Conservation (phyloP, 2,888 invertebrate genomes). For the Meiosimyza platycephala region DNA sequence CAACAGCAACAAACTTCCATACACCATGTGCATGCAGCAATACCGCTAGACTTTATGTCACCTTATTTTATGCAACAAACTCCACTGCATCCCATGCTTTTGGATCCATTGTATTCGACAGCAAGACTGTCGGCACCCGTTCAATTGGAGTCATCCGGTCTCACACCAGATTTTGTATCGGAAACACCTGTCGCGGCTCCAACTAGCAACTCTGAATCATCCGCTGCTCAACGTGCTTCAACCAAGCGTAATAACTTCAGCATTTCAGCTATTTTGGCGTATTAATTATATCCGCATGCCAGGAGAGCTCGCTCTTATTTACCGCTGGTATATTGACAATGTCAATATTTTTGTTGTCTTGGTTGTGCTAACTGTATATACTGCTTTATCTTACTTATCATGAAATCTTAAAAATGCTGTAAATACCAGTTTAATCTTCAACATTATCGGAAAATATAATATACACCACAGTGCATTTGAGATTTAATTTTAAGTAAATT, state of each 20-base stretch:
- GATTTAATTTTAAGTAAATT: slow-evolving; percentile 39
- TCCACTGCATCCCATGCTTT: neutral
- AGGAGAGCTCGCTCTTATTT: neutral
- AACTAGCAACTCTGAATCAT: neutral
- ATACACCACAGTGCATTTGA: neutral
- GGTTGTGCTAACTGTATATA: neutral
- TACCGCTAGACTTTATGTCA: slow-evolving; percentile 28
- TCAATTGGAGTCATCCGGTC: neutral
- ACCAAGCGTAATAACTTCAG: slow-evolving; percentile 64
- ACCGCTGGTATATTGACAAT: slow-evolving; percentile 11
- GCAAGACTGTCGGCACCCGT: neutral
- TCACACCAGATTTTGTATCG: neutral
- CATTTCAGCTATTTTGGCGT: slow-evolving; percentile 66
- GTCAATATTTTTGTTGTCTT: neutral
- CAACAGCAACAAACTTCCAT: slow-evolving; percentile 41
- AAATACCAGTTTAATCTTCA: slow-evolving; percentile 18
- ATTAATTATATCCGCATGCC: slow-evolving; percentile 39
- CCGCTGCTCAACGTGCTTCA: slow-evolving; percentile 42
- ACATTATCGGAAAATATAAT: no score
- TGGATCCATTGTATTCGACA: slow-evolving; percentile 6
- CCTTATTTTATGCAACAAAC: slow-evolving; percentile 20
- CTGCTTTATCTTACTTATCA: slow-evolving; percentile 16
- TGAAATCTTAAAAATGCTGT: slow-evolving; percentile 37
- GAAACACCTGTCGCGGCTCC: slow-evolving; percentile 20
- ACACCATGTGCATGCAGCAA: slow-evolving; percentile 16